phyloP scores from a whole-genome alignment of 2,888 invertebrate species.

The Tachina fera region DNA sequence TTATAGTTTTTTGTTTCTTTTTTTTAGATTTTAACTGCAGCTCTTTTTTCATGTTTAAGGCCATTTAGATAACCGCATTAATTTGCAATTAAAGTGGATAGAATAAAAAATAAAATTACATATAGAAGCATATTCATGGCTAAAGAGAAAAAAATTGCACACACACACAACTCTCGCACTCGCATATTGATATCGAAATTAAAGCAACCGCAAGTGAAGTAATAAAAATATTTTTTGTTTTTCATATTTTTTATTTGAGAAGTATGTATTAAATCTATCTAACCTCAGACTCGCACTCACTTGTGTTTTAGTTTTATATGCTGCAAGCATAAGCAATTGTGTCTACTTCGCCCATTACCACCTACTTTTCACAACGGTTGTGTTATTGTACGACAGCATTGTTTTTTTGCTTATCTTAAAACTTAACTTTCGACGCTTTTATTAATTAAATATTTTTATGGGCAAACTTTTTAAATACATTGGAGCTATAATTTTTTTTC shows the following conservation, averaged over 20 bases:
- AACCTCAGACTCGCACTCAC: not conserved
- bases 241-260: not conserved
- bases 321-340: not conserved
- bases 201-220: conserved; percentile 34
- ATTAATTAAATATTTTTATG: conserved; percentile 69
- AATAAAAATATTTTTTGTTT: conserved; percentile 38
- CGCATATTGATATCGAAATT: conserved; percentile 23
- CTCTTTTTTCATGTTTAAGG: conserved; percentile 77
- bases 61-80: conserved; percentile 81
- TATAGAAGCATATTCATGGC: not conserved
- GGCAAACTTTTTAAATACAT: conserved; percentile 56
- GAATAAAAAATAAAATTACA: not conserved
- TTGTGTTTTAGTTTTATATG: too few relatives aligned
- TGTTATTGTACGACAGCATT: not conserved
- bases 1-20: conserved; percentile 6
- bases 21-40: conserved; percentile 9
- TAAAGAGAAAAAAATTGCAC: not conserved
- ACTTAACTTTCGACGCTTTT: conserved; percentile 51
- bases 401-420: conserved; percentile 51
- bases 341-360: conserved; percentile 15
- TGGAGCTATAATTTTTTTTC: not conserved
- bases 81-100: conserved; percentile 79
- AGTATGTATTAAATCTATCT: conserved; percentile 43
- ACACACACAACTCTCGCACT: not conserved
- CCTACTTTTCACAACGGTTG: not conserved